Evolutionary conservation across 2,797 vertebrate genomes (phyloP).

Genomic region (Mus minutoides): DNA sequence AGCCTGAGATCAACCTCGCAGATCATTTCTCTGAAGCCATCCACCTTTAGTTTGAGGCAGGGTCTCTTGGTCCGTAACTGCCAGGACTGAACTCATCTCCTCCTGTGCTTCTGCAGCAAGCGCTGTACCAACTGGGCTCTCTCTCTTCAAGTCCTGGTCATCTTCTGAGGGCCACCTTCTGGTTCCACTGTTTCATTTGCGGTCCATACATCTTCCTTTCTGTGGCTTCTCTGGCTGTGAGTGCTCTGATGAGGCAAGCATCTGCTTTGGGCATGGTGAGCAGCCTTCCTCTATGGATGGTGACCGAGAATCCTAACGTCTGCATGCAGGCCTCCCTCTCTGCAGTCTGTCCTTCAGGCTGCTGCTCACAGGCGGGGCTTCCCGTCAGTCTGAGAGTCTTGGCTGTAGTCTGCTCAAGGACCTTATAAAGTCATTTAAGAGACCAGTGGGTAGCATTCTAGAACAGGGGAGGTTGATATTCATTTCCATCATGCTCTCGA

Average conservation of each 20-base stretch:
- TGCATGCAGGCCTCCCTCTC: fast-evolving
- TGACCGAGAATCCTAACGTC: fast-evolving
- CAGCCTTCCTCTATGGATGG: fast-evolving
- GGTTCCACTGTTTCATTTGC: fast-evolving
- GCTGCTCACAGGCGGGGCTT: background rate
- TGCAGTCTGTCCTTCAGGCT: fast-evolving
- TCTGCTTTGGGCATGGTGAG: fast-evolving
- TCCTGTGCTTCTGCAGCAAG: background rate
- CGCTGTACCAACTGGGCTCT: too few species aligned
- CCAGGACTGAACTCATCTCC: background rate
- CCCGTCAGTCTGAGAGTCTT: background rate
- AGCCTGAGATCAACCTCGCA: background rate
- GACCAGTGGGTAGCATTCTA: fast-evolving
- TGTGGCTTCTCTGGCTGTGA: fast-evolving
- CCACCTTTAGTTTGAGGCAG: background rate
- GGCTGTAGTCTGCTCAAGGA: background rate
- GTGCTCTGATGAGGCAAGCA: fast-evolving
- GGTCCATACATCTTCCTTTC: background rate
- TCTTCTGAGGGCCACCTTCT: fast-evolving
- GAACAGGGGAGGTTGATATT: fast-evolving
- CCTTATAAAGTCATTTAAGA: background rate
- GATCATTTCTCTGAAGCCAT: background rate
- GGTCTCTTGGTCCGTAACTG: background rate
- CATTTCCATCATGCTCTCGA: background rate
- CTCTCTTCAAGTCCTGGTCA: background rate